phyloP scores from a whole-genome alignment of 2,113 vertebrate genomes.

The Odontesthes bonariensis region DNA sequence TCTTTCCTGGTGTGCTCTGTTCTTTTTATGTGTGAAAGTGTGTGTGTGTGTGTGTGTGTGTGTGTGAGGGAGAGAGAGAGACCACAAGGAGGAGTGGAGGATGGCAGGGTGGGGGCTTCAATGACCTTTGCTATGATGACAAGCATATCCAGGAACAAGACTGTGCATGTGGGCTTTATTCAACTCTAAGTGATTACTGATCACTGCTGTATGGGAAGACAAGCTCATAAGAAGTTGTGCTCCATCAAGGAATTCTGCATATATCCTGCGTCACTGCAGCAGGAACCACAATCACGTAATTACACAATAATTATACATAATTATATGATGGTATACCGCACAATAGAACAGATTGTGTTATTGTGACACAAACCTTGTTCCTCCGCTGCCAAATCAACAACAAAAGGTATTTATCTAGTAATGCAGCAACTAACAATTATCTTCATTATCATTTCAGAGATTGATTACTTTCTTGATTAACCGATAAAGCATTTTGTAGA shows the following conservation, averaged over 20 bases:
- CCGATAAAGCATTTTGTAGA: neutral
- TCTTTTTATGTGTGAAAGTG: conserved; percentile 25
- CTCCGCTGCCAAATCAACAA: conserved; percentile 17
- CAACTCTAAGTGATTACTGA: conserved; percentile 61
- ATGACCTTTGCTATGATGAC: conserved; percentile 91
- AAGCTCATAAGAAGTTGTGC: conserved; percentile 34
- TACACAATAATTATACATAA: conserved; percentile 53
- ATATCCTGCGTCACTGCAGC: conserved; percentile 10
- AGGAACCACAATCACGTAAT: conserved; percentile 53
- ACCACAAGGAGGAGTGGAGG: conserved; percentile 34
- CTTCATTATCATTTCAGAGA: conserved; percentile 4
- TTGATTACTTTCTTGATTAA: conserved; percentile 21
- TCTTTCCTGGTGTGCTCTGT: conserved; percentile 57
- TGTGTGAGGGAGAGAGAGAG: conserved; percentile 19
- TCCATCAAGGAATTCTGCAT: conserved; percentile 40
- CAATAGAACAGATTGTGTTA: conserved; percentile 34
- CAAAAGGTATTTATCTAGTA: conserved; percentile 14
- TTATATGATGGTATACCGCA: conserved; percentile 38
- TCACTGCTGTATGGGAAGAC: conserved; percentile 20
- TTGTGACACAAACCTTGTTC: conserved; percentile 33
- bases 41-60: conserved; percentile 33
- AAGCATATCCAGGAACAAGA: conserved; percentile 73
- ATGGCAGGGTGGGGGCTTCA: conserved; percentile 59
- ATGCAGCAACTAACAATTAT: neutral
- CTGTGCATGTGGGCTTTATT: conserved; percentile 65